Evolutionary conservation across 2,888 invertebrate genomes (phyloP).

Genomic region (Mythimna albipuncta): DNA sequence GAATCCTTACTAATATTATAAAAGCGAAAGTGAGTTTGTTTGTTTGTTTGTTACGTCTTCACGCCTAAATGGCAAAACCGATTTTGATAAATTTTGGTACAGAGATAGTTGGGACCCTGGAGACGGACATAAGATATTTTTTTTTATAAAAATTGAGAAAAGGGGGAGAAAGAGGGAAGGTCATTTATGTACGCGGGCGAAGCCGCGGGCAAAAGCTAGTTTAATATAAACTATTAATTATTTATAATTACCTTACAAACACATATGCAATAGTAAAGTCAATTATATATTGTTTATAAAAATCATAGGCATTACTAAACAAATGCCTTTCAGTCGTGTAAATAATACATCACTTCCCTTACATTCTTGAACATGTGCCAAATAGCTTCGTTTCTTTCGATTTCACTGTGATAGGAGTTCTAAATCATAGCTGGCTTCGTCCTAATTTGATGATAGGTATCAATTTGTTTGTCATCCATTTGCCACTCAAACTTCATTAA

Average conservation of each 20-base stretch:
- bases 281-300: slow-evolving; percentile 30
- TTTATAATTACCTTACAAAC: slow-evolving; percentile 1
- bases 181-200: no score
- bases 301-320: slow-evolving; percentile 27
- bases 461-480: slow-evolving; percentile 8
- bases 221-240: no score
- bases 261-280: slow-evolving; percentile 23
- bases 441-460: slow-evolving; percentile 14
- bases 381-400: slow-evolving; percentile 33
- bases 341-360: slow-evolving; percentile 41
- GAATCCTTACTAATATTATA: no score
- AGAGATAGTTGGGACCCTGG: no score
- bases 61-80: no score
- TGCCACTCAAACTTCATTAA: neutral
- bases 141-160: no score
- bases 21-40: no score
- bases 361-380: slow-evolving; percentile 50
- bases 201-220: neutral
- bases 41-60: no score
- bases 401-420: slow-evolving; percentile 2
- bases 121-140: no score
- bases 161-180: no score
- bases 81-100: no score
- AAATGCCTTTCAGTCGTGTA: slow-evolving; percentile 32
- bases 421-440: neutral